Percentiles rank a stretch among this genome's conserved stretches.
Conservation (phyloP, 2,113 vertebrate genomes). For the Puma concolor region DNA sequence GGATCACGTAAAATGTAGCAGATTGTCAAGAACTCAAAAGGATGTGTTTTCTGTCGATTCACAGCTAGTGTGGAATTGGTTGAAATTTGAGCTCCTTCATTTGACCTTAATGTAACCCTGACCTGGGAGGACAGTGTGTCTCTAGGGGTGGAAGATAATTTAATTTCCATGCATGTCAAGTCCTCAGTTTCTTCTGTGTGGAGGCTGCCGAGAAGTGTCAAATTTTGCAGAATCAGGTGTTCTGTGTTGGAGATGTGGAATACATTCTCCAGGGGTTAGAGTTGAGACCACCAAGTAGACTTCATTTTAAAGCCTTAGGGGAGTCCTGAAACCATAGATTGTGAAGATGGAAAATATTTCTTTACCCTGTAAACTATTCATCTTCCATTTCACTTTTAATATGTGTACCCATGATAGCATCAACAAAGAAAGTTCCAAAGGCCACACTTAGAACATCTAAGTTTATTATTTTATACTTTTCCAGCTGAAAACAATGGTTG, state of each 20-base stretch:
- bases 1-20: conserved; percentile 61
- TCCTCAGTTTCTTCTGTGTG: conserved; percentile 77
- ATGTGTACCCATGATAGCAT: conserved; percentile 61
- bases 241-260: conserved; percentile 74
- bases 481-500: conserved; percentile 62
- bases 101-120: conserved; percentile 78
- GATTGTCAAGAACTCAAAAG: conserved; percentile 30
- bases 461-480: conserved; percentile 69
- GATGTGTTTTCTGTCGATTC: conserved; percentile 62
- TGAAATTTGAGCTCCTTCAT: conserved; percentile 79
- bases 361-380: conserved; percentile 60
- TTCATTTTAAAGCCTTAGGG: conserved; percentile 78
- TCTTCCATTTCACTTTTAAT: conserved; percentile 75
- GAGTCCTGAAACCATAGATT: conserved; percentile 67
- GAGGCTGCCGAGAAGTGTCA: conserved; percentile 81
- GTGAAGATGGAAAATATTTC: conserved; percentile 64
- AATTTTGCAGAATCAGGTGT: conserved; percentile 83
- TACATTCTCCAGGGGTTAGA: conserved; percentile 66
- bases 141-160: conserved; percentile 82
- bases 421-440: conserved; percentile 62
- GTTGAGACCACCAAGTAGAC: conserved; percentile 82
- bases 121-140: conserved; percentile 77
- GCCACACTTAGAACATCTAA: conserved; percentile 44
- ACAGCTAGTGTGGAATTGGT: conserved; percentile 56
- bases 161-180: conserved; percentile 85